These are phyloP conservation scores for Cryptotermes secundus DNA, from an alignment of 1,140 invertebrate genomes.

Conservation along the genomic window DNA sequence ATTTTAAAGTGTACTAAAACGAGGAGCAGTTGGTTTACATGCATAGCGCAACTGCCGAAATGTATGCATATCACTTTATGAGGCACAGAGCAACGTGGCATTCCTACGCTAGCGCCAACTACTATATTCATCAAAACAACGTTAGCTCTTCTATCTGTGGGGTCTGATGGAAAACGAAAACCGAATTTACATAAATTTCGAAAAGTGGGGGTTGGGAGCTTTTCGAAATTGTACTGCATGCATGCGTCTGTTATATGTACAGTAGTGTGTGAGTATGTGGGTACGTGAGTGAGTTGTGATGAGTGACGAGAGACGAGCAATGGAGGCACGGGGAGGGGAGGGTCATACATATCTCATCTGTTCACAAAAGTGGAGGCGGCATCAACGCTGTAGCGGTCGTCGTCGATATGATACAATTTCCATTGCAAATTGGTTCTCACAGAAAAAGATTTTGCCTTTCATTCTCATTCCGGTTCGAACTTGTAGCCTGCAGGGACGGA, in stretches of 20 bases:
- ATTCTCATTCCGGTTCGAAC: not conserved
- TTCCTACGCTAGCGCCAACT: not conserved
- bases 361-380: not conserved
- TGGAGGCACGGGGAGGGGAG: too few relatives aligned
- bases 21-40: too few relatives aligned
- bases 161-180: slow-evolving; percentile 16
- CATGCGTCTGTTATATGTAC: not conserved
- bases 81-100: not conserved
- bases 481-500: not conserved
- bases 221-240: not conserved
- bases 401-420: not conserved
- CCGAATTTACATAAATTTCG: slow-evolving; percentile 20
- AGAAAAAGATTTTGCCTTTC: slow-evolving; percentile 17
- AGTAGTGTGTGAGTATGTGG: not conserved
- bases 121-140: not conserved
- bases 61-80: slow-evolving; percentile 16
- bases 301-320: not conserved
- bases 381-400: not conserved
- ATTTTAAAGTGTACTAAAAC: too few relatives aligned
- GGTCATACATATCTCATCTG: not conserved
- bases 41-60: not conserved
- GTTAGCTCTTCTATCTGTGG: not conserved
- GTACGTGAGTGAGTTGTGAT: too few relatives aligned
- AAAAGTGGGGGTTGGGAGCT: not conserved
- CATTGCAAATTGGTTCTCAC: slow-evolving; percentile 1